Evolutionary conservation across 2,888 invertebrate genomes (phyloP).

Genomic region (Diplazon laetatorius): DNA sequence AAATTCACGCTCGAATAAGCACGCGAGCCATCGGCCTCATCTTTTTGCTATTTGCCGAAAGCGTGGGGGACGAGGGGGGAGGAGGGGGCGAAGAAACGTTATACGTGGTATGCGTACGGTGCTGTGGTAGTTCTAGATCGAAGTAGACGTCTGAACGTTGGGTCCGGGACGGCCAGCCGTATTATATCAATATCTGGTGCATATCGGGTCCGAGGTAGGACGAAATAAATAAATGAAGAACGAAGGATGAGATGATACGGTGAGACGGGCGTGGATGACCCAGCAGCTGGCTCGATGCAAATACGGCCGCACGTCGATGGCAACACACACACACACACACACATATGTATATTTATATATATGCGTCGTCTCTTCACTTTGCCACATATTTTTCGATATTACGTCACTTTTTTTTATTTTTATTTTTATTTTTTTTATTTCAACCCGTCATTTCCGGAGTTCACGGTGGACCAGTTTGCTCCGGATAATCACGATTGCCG

Average conservation of each 20-base stretch:
- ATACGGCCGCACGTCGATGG: not conserved
- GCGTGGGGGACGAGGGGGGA: too few relatives aligned
- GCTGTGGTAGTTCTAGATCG: not conserved
- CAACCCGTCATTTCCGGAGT: not conserved
- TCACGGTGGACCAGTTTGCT: conserved; percentile 5
- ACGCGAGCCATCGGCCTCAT: not conserved
- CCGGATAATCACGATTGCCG: not conserved
- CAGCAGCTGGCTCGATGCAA: not conserved
- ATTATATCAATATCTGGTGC: conserved; percentile 76
- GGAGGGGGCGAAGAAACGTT: too few relatives aligned
- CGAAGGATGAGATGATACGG: conserved; percentile 18
- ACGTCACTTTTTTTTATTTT: conserved; percentile 1
- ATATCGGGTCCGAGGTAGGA: conserved; percentile 66
- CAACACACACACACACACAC: too few relatives aligned
- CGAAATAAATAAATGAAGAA: conserved; percentile 25
- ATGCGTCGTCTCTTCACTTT: not conserved
- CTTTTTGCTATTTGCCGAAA: conserved; percentile 6
- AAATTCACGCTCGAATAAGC: conserved; percentile 23
- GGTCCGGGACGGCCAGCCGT: conserved; percentile 47
- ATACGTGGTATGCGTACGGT: conserved; percentile 6
- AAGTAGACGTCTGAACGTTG: not conserved
- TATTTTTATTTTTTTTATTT: conserved; percentile 9
- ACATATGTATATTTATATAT: not conserved
- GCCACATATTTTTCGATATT: conserved; percentile 2
- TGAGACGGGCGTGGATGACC: conserved; percentile 23